Percentiles rank a stretch among this genome's conserved stretches.
phyloP scores from a whole-genome alignment of 2,888 invertebrate species.

The Clunio marinus region DNA sequence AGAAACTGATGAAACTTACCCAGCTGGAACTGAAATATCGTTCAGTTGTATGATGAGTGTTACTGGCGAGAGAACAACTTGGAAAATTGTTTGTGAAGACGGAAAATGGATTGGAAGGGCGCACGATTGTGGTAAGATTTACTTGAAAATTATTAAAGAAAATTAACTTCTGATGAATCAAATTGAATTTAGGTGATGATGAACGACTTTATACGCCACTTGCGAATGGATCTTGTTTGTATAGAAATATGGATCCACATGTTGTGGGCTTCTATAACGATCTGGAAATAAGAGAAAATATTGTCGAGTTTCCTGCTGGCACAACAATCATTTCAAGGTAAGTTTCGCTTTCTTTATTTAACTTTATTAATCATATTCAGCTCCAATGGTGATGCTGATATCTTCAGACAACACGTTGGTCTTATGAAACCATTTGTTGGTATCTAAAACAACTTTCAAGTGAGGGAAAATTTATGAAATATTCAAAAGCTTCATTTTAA shows the following conservation, averaged over 20 bases:
- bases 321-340: conserved; percentile 63
- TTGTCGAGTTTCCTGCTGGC: conserved; percentile 74
- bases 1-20: conserved; percentile 62
- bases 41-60: conserved; percentile 79
- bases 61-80: conserved; percentile 75
- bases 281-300: conserved; percentile 67
- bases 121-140: conserved; percentile 67
- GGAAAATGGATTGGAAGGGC: conserved; percentile 80
- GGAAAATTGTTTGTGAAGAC: conserved; percentile 80
- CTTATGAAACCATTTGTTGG: conserved; percentile 94
- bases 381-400: conserved; percentile 93
- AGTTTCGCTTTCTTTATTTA: conserved; percentile 32
- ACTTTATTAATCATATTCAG: conserved; percentile 79
- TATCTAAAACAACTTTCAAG: conserved; percentile 78
- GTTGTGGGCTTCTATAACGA: conserved; percentile 79
- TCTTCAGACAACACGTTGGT: conserved; percentile 81
- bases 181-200: conserved; percentile 41
- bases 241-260: conserved; percentile 71
- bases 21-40: conserved; percentile 76
- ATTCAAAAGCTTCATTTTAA: conserved; percentile 9
- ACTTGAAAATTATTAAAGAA: conserved; percentile 6
- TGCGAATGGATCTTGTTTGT: conserved; percentile 71
- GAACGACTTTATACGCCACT: conserved; percentile 54
- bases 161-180: background rate
- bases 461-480: background rate